Percentiles rank a stretch among this genome's conserved stretches.
phyloP scores from a whole-genome alignment of 2,113 vertebrate species.

The Ornithorhynchus anatinus region DNA sequence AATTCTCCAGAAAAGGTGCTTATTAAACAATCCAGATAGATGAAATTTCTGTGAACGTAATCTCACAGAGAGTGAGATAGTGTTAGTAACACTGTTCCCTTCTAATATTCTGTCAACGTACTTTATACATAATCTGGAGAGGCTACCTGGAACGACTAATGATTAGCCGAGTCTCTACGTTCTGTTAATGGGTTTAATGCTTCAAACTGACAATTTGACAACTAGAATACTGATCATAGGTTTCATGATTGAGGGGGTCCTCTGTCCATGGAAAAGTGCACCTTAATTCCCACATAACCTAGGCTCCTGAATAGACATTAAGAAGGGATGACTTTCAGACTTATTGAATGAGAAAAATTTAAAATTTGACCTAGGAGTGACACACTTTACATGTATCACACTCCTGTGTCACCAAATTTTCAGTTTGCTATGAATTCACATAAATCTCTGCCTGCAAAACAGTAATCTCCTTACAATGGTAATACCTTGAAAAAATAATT shows the following conservation, averaged over 20 bases:
- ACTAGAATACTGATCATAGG: not conserved
- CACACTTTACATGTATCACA: not conserved
- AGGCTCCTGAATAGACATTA: too few species aligned
- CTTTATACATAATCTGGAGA: not conserved
- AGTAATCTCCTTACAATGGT: constrained; percentile 11
- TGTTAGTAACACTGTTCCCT: too few species aligned
- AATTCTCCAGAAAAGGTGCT: too few species aligned
- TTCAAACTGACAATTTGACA: not conserved
- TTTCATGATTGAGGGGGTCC: not conserved
- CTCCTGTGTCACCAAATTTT: constrained; percentile 23
- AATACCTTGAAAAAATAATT: constrained; percentile 18
- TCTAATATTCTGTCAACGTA: too few species aligned
- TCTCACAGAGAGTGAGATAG: too few species aligned
- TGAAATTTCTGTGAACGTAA: too few species aligned
- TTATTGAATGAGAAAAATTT: constrained; percentile 10
- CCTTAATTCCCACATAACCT: too few species aligned
- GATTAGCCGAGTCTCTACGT: not conserved
- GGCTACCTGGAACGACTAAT: not conserved
- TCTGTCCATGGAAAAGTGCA: not conserved
- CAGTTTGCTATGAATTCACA: constrained; percentile 20
- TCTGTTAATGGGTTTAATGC: not conserved
- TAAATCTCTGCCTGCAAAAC: constrained; percentile 29
- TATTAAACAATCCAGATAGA: too few species aligned
- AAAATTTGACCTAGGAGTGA: constrained; percentile 15
- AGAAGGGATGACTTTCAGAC: not conserved